A percentile compares a stretch with the other conserved stretches of the same genome.
Evolutionary conservation across 92 coral and sea anemone species (phyloP).

Genomic region (Actinostola sp.): DNA sequence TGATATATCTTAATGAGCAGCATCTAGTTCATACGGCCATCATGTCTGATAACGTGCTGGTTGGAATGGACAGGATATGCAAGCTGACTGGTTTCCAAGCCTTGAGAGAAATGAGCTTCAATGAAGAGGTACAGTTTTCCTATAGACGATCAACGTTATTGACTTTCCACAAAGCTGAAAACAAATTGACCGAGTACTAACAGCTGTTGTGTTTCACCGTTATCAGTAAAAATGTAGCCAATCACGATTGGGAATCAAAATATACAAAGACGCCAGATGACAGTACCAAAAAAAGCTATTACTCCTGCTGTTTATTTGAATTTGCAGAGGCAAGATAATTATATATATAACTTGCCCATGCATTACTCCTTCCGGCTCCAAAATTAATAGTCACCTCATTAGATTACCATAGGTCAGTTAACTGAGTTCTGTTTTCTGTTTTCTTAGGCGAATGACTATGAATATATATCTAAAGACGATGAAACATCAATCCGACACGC

Average conservation of each 20-base stretch:
- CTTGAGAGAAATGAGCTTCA: slow-evolving; percentile 6
- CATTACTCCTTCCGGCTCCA: not conserved
- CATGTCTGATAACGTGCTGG: slow-evolving; percentile 6
- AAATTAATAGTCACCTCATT: not conserved
- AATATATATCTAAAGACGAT: not conserved
- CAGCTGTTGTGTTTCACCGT: not conserved
- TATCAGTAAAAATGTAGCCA: no score
- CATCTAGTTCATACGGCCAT: slow-evolving; percentile 1
- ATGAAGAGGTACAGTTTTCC: slow-evolving; percentile 8
- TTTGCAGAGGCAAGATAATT: no score
- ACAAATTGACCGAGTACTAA: not conserved
- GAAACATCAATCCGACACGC: slow-evolving; percentile 12
- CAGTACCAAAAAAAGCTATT: no score
- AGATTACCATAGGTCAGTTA: no score
- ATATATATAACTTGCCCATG: no score
- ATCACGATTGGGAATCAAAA: no score
- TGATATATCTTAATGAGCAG: no score
- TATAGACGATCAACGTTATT: not conserved
- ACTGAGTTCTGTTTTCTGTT: not conserved
- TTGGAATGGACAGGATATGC: slow-evolving; percentile 1
- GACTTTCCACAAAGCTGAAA: not conserved
- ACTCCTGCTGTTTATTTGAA: no score
- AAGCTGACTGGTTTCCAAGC: slow-evolving; percentile 24
- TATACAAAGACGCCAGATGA: no score
- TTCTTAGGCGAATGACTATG: not conserved